Evolutionary conservation across 2,797 vertebrate genomes (phyloP), one percentile per base, ranked within the genome.

Genomic region (Loris lydekkerianus): DNA sequence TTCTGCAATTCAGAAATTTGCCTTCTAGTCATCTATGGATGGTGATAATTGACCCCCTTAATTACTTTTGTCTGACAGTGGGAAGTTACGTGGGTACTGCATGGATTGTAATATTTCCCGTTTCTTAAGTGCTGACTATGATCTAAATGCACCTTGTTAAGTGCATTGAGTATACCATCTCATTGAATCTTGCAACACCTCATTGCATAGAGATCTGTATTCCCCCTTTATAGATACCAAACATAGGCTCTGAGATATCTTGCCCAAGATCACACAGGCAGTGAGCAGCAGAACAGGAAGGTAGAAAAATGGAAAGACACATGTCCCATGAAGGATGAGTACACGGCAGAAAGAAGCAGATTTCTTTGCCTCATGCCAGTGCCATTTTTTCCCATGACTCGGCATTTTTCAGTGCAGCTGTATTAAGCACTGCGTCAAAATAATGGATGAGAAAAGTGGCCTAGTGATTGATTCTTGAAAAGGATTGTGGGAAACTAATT

Each of bases 391-490:
- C 14, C 49, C 70, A 34, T 14, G 18, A 23, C 5, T 0, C 6
- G 27, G 49, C 75, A 40, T 15, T 76, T 78, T 29, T 49, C 34
- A 53, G 56, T 10, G 56, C 27, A 83, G 49, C 91, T 43, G 14
- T 31, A 0, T 29, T 3, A 1, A 23, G 58, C 4, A 11, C 20
- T 4, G 2, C 17, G 40, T 72, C 17, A n/a, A 43, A 49, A 63
- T 18, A 76, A 9, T 3, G n/a, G 20, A 40, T 27, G 27, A 63
- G 43, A 81, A 67, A 29, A 72, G 1, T 11, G 29, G 34, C 14
- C 20, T 1, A 17, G 11, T 61, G 77, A 46, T 27, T 29, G 9
- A 23, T 46, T 49, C 31, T 20, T 69, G 37, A n/a, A 43, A 87
- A 81, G 4, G 3, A 7, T 2, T 20, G 9, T 23, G 31, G 81